phyloP scores from a whole-genome alignment of 30 jellyfish, hydroid and myxozoan genomes.

The Turritopsis dohrnii region DNA sequence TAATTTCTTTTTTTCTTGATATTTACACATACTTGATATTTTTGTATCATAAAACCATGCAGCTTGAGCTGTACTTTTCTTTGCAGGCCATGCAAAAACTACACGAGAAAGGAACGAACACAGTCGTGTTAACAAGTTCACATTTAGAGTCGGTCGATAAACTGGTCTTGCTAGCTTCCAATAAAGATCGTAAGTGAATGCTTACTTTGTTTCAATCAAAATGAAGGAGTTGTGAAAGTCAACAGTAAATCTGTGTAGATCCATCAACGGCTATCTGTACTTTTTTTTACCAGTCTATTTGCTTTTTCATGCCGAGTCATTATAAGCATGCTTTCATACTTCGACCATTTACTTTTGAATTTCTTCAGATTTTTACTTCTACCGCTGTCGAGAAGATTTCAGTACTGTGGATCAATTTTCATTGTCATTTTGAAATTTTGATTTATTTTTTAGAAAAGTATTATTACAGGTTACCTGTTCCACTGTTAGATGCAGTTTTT shows the following conservation, averaged over 20 bases:
- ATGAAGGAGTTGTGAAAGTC: too few species aligned
- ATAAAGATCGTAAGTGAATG: background rate
- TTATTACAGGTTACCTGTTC: constrained; percentile 42
- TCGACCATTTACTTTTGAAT: too few species aligned
- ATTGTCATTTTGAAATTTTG: background rate
- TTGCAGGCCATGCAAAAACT: constrained; percentile 16
- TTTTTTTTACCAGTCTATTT: too few species aligned
- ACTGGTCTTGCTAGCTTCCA: constrained; percentile 11
- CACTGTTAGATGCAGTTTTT: constrained; percentile 65
- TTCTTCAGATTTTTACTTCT: too few species aligned
- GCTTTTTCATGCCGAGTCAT: too few species aligned
- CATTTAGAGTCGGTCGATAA: background rate
- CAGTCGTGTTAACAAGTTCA: constrained; percentile 17
- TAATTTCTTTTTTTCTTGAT: background rate
- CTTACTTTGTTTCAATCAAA: too few species aligned
- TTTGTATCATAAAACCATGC: too few species aligned
- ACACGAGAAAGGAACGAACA: background rate
- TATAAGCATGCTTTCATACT: too few species aligned
- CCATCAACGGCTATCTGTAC: too few species aligned
- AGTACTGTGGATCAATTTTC: background rate
- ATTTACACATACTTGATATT: background rate
- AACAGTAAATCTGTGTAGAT: too few species aligned
- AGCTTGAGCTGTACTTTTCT: too few species aligned
- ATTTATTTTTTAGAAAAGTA: background rate
- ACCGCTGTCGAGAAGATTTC: too few species aligned